These are phyloP conservation scores for Netelia inedita DNA, from an alignment of 2,888 invertebrate genomes.

Conservation along the genomic window DNA sequence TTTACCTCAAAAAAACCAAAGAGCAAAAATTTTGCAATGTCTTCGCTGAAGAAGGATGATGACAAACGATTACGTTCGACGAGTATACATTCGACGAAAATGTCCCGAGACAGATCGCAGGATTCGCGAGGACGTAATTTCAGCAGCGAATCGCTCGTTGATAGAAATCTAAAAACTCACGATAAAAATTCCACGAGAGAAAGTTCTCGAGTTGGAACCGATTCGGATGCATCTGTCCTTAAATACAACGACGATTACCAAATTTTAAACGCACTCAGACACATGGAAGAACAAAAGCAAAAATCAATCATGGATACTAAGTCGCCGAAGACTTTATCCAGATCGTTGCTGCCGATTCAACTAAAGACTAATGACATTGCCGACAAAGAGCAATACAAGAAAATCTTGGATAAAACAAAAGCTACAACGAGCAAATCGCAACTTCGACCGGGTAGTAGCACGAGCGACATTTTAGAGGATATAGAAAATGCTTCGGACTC, in stretches of 20 bases:
- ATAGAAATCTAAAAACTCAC: slow-evolving; percentile 69
- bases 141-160: slow-evolving; percentile 78
- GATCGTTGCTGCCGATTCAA: slow-evolving; percentile 67
- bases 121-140: slow-evolving; percentile 77
- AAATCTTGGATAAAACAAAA: slow-evolving; percentile 77
- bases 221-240: slow-evolving; percentile 75
- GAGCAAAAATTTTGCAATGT: slow-evolving; percentile 77
- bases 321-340: slow-evolving; percentile 64
- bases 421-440: slow-evolving; percentile 74
- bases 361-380: slow-evolving; percentile 63
- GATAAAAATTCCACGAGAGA: slow-evolving; percentile 78
- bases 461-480: slow-evolving; percentile 78
- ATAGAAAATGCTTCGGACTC: slow-evolving; percentile 75
- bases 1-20: slow-evolving; percentile 75
- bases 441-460: slow-evolving; percentile 69
- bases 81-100: slow-evolving; percentile 74
- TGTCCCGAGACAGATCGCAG: slow-evolving; percentile 75
- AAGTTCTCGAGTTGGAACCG: slow-evolving; percentile 70
- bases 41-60: slow-evolving; percentile 79
- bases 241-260: slow-evolving; percentile 78
- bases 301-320: slow-evolving; percentile 67
- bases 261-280: slow-evolving; percentile 70
- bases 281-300: slow-evolving; percentile 77
- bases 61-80: slow-evolving; percentile 76
- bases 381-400: slow-evolving; percentile 75